Base-by-base conservation (phyloP, 2,888 invertebrate genomes). In the Mystacides longicornis region DNA sequence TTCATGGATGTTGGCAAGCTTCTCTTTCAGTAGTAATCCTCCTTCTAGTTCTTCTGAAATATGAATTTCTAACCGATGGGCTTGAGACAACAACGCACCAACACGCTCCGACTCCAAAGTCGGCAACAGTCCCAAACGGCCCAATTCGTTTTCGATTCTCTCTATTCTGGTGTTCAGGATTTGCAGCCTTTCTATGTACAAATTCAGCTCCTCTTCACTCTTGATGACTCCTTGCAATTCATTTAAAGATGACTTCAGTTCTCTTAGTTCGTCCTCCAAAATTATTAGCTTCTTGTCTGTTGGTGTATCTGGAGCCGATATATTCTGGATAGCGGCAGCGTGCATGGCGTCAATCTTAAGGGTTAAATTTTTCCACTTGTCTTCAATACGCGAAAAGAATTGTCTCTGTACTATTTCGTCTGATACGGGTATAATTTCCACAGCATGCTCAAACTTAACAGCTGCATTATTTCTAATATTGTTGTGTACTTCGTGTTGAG, bases 401-500 rank as follows among this genome's bases (percentile, higher is more conserved):
- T 88, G 85, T 2, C 90, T 75, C 66, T 91, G 90, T 0, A 86
- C 71, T 81, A 86, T 85, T 71, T 91, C 91, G 64, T 93, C 92
- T 1, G 89, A 85, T n/a, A 92, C 78, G 0, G 90, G 87, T 45
- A 93, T 78, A 4, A 89, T 85, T 67, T 85, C 82, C 56, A 92
- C 68, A 0, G 91, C 85, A 63, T 86, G 86, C 65, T 91, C 89
- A 63, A 92, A 84, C 59, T 84, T 82, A 45, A 80, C 75, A 18
- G 83, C 82, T 0, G 87, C 83, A 63, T 89, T 88, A 57, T 83
- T 83, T 52, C 85, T 82, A 49, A 90, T 79, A 62, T 84, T 85
- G 63, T 88, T 89, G 68, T 91, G 82, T 21, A 91, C 82, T 74
- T 91, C 91, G 64, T 89, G 88, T 64, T 91, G 89, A 0, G 91